phyloP scores from a whole-genome alignment of 1,140 invertebrate species.

The Tetragnatha versicolor region DNA sequence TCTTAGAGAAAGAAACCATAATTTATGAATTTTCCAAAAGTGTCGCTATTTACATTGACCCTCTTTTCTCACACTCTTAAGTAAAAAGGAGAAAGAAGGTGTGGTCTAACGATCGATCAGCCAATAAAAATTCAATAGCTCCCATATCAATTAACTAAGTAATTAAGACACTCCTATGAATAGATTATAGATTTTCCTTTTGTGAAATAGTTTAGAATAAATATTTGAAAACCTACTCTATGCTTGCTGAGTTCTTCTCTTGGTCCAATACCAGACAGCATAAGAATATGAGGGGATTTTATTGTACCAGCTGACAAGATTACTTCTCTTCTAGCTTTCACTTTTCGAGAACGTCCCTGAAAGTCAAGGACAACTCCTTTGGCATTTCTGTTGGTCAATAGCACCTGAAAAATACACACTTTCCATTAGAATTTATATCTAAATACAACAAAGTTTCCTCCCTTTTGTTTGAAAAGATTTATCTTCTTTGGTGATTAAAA shows the following conservation, averaged over 20 bases:
- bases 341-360: background rate
- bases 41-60: too few relatives aligned
- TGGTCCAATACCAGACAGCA: constrained; percentile 64
- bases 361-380: constrained; percentile 11
- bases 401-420: background rate
- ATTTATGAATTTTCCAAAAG: too few relatives aligned
- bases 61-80: too few relatives aligned
- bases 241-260: constrained; percentile 59
- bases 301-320: constrained; percentile 47
- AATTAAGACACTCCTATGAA: too few relatives aligned
- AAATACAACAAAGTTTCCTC: background rate
- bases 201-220: too few relatives aligned
- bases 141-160: too few relatives aligned
- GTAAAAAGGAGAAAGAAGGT: too few relatives aligned
- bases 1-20: constrained; percentile 43
- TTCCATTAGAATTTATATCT: background rate
- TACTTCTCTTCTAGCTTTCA: constrained; percentile 53
- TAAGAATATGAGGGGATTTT: constrained; percentile 58
- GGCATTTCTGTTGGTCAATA: constrained; percentile 3
- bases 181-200: too few relatives aligned
- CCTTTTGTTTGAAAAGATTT: too few relatives aligned
- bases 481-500: too few relatives aligned
- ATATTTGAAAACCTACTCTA: background rate
- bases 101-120: too few relatives aligned
- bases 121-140: too few relatives aligned